Conservation (phyloP, 2,888 invertebrate genomes). For the Hirtodrosophila histrioides region DNA sequence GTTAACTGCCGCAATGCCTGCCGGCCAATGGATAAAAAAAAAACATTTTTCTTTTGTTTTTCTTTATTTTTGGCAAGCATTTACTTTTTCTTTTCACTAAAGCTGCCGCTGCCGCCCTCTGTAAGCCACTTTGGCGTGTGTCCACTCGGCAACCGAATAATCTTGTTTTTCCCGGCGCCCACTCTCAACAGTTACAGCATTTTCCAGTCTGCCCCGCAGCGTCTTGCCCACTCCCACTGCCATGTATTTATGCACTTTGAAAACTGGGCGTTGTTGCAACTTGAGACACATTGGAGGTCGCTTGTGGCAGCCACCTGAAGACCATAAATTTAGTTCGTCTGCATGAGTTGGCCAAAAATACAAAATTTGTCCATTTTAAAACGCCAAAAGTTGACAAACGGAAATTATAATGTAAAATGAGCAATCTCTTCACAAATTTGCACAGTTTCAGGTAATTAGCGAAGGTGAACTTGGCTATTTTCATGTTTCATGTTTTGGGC, state of each 20-base stretch:
- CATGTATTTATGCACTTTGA: slow-evolving; percentile 1
- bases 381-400: slow-evolving; percentile 65
- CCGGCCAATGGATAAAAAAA: slow-evolving; percentile 30
- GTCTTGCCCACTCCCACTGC: neutral
- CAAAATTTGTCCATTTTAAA: slow-evolving; percentile 9
- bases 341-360: slow-evolving; percentile 28
- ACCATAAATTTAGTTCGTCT: slow-evolving; percentile 34
- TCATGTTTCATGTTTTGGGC: neutral
- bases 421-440: slow-evolving; percentile 40
- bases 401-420: slow-evolving; percentile 51
- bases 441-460: slow-evolving; percentile 44
- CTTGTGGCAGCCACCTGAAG: slow-evolving; percentile 22
- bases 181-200: slow-evolving; percentile 40
- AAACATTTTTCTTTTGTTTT: slow-evolving; percentile 26
- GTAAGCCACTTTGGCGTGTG: slow-evolving; percentile 6
- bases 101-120: slow-evolving; percentile 18
- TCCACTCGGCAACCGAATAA: slow-evolving; percentile 55
- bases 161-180: slow-evolving; percentile 56
- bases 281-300: slow-evolving; percentile 31
- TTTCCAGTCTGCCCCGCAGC: slow-evolving; percentile 17
- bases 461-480: slow-evolving; percentile 31
- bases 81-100: slow-evolving; percentile 71
- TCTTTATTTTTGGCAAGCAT: slow-evolving; percentile 63
- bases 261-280: slow-evolving; percentile 47
- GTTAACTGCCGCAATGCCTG: slow-evolving; percentile 37